Percentiles rank a stretch among this genome's conserved stretches.
phyloP scores from a whole-genome alignment of 1,140 invertebrate genomes.

The Camponotus floridanus region DNA sequence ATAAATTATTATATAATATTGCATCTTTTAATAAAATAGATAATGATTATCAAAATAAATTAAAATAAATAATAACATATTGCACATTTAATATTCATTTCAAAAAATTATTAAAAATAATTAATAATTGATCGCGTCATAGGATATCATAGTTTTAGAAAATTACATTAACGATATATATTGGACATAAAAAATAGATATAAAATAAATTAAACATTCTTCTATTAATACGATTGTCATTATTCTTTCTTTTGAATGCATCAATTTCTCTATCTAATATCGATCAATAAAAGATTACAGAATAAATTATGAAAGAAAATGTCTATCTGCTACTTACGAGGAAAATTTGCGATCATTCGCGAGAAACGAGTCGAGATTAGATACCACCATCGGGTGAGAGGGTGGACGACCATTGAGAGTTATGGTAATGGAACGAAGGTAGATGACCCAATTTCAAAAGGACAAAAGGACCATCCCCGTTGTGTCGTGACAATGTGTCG shows the following conservation, averaged over 20 bases:
- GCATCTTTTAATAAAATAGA: neutral
- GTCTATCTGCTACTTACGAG: neutral
- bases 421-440: slow-evolving; percentile 60
- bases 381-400: slow-evolving; percentile 19
- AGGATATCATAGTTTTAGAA: too few species aligned
- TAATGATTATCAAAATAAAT: neutral
- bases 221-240: neutral
- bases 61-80: neutral
- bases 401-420: slow-evolving; percentile 57
- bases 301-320: slow-evolving; percentile 32
- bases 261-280: neutral
- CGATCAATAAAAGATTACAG: neutral
- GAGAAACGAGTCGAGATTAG: slow-evolving; percentile 49
- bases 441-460: slow-evolving; percentile 56
- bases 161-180: neutral
- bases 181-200: neutral
- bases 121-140: slow-evolving; percentile 7
- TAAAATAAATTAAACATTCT: neutral
- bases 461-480: slow-evolving; percentile 45
- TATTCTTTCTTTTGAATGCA: neutral
- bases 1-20: neutral
- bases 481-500: slow-evolving; percentile 36
- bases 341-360: slow-evolving; percentile 47
- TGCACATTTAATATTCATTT: neutral
- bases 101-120: slow-evolving; percentile 10